These are phyloP conservation scores for Ciona savignyi DNA, from an alignment of 23 tunicate species.

Conservation along the genomic window DNA sequence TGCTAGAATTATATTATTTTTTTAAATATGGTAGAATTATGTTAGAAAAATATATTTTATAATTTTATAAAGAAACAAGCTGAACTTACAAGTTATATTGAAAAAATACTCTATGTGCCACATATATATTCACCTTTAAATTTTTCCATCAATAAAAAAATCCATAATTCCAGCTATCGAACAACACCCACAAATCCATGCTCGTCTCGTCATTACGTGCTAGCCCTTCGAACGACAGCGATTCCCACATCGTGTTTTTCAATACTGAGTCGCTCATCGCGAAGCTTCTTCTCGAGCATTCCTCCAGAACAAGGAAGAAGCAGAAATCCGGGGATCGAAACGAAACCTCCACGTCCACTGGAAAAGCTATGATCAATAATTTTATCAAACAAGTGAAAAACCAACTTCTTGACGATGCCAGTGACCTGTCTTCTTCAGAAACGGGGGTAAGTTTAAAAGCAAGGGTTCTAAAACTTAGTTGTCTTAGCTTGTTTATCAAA, in stretches of 20 bases:
- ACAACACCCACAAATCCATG: constrained; percentile 42
- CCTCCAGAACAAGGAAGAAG: constrained; percentile 11
- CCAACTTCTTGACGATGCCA: constrained; percentile 60
- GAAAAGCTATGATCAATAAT: constrained; percentile 21
- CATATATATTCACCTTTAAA: no score
- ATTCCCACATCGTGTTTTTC: constrained; percentile 74
- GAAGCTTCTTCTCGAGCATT: constrained; percentile 46
- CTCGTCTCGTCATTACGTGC: constrained; percentile 62
- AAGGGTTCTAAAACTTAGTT: no score
- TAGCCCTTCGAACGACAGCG: constrained; percentile 47
- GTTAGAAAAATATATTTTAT: no score
- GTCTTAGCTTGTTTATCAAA: no score
- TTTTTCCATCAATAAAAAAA: neutral
- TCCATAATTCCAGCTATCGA: neutral
- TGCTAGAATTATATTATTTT: no score
- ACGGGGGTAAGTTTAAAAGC: neutral
- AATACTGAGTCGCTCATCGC: constrained; percentile 85
- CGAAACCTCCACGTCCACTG: neutral
- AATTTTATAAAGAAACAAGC: no score
- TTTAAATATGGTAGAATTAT: no score
- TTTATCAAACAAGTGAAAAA: constrained; percentile 60
- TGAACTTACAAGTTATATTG: no score
- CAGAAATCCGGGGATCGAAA: neutral
- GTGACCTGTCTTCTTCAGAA: constrained; percentile 25
- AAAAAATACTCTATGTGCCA: no score